Percentiles rank a stretch among this genome's conserved stretches.
Evolutionary conservation across 2,888 invertebrate species (phyloP).

Genomic region (Noctua janthina): DNA sequence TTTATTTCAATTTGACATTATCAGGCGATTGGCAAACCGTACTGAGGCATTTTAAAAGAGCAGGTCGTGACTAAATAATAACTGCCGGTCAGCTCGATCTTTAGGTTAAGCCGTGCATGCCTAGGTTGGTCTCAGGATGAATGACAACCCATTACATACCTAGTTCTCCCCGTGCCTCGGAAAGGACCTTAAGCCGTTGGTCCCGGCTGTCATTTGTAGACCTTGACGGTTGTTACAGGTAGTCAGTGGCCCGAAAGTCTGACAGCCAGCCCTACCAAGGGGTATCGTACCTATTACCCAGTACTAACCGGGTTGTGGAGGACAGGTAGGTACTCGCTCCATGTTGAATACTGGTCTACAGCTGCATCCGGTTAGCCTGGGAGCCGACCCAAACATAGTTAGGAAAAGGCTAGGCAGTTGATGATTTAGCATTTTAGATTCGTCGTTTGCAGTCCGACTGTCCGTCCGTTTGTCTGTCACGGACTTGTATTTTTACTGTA

Average conservation of each 20-base stretch:
- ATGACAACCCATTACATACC: not conserved
- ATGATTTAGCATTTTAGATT: no score
- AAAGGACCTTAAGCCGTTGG: not conserved
- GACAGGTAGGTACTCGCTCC: not conserved
- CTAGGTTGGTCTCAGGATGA: not conserved
- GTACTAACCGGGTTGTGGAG: not conserved
- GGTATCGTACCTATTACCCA: no score
- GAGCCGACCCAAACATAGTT: no score
- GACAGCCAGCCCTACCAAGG: not conserved
- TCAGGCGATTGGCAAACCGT: not conserved
- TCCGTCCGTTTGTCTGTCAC: no score
- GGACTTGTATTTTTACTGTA: no score
- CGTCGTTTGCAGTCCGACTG: no score
- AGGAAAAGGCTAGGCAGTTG: no score
- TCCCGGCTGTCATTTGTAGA: not conserved
- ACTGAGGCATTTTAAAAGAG: not conserved
- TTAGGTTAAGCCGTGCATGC: no score
- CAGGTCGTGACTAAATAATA: no score
- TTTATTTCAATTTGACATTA: not conserved
- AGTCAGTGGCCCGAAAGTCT: not conserved
- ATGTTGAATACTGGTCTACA: no score
- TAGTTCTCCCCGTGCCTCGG: not conserved
- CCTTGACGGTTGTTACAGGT: not conserved
- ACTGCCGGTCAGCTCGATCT: no score
- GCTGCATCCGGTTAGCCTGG: no score